phyloP scores from a whole-genome alignment of 2,113 vertebrate genomes.

The Ammodytes marinus region DNA sequence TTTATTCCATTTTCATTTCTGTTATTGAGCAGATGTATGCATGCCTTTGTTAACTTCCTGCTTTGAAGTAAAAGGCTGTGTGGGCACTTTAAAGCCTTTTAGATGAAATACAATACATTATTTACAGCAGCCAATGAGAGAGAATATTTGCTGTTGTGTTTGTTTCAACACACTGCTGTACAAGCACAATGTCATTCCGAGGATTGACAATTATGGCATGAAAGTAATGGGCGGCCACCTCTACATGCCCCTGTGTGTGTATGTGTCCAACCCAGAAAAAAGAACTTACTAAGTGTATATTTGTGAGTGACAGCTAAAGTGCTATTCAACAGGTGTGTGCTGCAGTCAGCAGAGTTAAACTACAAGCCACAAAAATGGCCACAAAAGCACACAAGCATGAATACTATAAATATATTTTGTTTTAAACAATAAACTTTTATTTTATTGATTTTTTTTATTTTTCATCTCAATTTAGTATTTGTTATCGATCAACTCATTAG shows the following conservation, averaged over 20 bases:
- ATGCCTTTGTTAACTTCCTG: conserved; percentile 30
- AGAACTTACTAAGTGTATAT: not conserved
- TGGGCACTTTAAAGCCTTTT: conserved; percentile 53
- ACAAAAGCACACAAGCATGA: conserved; percentile 28
- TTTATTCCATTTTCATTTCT: conserved; percentile 26
- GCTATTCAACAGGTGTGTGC: conserved; percentile 60
- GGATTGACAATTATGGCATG: conserved; percentile 51
- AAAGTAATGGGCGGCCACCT: conserved; percentile 50
- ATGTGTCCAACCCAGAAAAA: conserved; percentile 31
- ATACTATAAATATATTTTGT: not conserved
- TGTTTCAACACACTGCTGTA: conserved; percentile 30
- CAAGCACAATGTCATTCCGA: conserved; percentile 23
- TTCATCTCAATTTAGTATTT: not conserved
- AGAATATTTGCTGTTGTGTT: conserved; percentile 5
- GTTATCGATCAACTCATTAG: not conserved
- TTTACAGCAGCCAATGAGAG: conserved; percentile 45
- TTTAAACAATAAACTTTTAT: not conserved
- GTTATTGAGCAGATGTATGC: conserved; percentile 49
- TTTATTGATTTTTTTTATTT: not conserved
- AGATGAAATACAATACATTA: conserved; percentile 48
- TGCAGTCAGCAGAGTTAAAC: conserved; percentile 57
- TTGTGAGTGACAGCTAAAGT: conserved; percentile 46
- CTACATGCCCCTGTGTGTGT: conserved; percentile 49
- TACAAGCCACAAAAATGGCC: conserved; percentile 38
- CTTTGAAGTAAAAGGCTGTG: conserved; percentile 59